Conservation (phyloP, 2,113 vertebrate species). For the Nanger granti region DNA sequence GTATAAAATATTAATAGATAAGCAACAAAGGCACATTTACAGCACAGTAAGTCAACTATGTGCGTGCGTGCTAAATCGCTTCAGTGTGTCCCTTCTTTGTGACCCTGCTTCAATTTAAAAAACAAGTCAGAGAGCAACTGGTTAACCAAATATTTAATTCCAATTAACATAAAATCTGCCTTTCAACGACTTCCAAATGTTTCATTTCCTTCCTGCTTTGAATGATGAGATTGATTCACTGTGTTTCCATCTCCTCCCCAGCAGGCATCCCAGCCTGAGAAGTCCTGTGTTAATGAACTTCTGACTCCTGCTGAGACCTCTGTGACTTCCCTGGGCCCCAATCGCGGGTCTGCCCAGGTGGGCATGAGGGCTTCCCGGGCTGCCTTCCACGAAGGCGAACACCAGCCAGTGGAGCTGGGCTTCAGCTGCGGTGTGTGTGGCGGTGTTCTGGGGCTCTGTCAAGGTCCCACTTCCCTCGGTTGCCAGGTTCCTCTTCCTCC, state of each 20-base stretch:
- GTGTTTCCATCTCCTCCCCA: slow-evolving; percentile 23
- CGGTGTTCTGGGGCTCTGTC: background rate
- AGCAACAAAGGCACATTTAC: background rate
- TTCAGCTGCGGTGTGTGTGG: background rate
- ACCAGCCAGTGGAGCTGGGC: too few species aligned
- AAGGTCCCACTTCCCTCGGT: background rate
- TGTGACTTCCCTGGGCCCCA: background rate
- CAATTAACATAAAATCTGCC: slow-evolving; percentile 41
- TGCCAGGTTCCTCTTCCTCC: background rate
- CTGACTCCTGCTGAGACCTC: background rate
- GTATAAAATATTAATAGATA: background rate
- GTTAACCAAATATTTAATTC: slow-evolving; percentile 42
- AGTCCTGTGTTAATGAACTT: background rate
- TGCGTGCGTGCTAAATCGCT: background rate
- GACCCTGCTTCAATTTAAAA: background rate
- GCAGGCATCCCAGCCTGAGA: slow-evolving; percentile 6
- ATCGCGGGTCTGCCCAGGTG: background rate
- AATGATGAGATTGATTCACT: slow-evolving; percentile 6
- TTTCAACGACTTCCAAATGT: slow-evolving; percentile 19
- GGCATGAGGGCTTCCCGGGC: accelerated
- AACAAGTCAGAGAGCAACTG: background rate
- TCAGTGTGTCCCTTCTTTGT: background rate
- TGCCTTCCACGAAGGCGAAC: background rate
- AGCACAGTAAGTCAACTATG: background rate
- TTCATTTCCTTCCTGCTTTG: slow-evolving; percentile 41